Evolutionary conservation across 2,888 invertebrate genomes (phyloP), one percentile per base, ranked within the genome.

Genomic region (Zygothrica quintamaculata): DNA sequence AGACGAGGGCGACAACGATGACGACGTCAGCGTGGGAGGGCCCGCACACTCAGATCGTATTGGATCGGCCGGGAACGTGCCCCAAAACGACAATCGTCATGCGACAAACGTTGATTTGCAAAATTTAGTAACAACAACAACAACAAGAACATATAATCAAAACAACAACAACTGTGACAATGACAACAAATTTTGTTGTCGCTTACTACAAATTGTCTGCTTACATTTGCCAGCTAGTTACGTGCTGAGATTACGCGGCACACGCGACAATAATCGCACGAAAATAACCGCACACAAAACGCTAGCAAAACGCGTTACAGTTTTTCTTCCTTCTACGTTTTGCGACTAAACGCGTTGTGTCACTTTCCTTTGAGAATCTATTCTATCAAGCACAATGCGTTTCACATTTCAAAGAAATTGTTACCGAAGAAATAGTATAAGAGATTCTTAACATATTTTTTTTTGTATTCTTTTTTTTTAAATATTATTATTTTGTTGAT

Each of bases 151-250:
- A 43, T n/a, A 22, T 18, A 42, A 29, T 33, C 16, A 52, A 34
- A 26, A 12, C 42, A 50, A 37, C 65, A 42, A 26, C 44, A 46
- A 48, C 42, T 51, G 65, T 40, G 73, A 75, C 76, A 74, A 75
- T 58, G 76, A 74, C 61, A 76, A 70, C 69, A 66, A 64, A 62
- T 74, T 74, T 5, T 70, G 33, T 53, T 73, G 73, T 71, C 70
- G 55, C 52, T 59, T 64, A 47, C 68, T 70, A 71, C 71, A 75
- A 74, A 71, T 74, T 44, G 55, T 46, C 50, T 77, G 79, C 86
- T 79, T 79, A 85, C 79, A 65, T 85, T 72, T 37, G 65, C 68
- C 60, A 68, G 44, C 64, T 48, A 61, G 75, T 65, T 55, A 53
- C 36, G 52, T 52, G 37, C 55, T 33, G 39, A 60, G 64, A 58